phyloP scores from a whole-genome alignment of 2,797 vertebrate genomes.

The Salmo trutta region DNA sequence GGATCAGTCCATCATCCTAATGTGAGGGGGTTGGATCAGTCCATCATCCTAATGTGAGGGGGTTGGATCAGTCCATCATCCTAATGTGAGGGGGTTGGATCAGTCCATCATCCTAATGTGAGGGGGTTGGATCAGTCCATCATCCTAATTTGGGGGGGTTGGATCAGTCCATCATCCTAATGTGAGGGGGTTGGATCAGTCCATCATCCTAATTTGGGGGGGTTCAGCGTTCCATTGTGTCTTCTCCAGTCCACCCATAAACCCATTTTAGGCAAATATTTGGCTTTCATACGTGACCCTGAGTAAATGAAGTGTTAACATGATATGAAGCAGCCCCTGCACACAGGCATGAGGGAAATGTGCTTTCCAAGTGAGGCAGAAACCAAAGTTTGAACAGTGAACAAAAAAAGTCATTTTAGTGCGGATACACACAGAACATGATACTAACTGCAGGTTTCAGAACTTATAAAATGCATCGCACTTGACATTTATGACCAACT shows the following conservation, averaged over 20 bases:
- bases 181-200: neutral
- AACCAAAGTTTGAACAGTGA: conserved; percentile 9
- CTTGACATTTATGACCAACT: conserved; percentile 33
- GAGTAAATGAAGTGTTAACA: conserved; percentile 40
- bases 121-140: no score
- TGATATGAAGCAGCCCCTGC: conserved; percentile 34
- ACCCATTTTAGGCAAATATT: conserved; percentile 15
- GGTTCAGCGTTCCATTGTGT: neutral
- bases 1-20: no score
- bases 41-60: neutral
- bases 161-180: neutral
- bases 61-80: neutral
- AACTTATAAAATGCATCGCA: conserved; percentile 35
- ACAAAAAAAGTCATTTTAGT: conserved; percentile 1
- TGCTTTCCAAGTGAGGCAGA: conserved; percentile 19
- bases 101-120: neutral
- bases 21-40: no score
- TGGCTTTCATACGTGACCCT: conserved; percentile 13
- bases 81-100: neutral
- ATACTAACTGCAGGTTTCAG: conserved; percentile 33
- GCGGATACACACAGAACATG: conserved; percentile 36
- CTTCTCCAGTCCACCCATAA: conserved; percentile 14
- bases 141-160: neutral
- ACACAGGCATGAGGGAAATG: conserved; percentile 37
- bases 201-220: neutral